Evolutionary conservation across 2,888 invertebrate species (phyloP).

Genomic region (Drosophila macrospina): DNA sequence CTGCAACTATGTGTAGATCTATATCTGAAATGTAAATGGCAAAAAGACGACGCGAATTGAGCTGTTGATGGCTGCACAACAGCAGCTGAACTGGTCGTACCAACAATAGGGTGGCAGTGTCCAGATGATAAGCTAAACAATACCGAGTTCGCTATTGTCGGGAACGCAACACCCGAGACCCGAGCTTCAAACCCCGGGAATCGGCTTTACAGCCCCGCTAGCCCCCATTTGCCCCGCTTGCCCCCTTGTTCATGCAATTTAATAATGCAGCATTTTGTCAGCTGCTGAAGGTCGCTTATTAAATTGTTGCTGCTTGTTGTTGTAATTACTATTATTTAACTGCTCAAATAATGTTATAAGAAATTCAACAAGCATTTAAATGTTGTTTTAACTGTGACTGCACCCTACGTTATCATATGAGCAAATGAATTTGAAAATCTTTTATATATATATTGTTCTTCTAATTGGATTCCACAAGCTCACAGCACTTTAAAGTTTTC

Average conservation of each 20-base stretch:
- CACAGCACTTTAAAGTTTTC: background rate
- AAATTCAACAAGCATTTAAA: slow-evolving; percentile 18
- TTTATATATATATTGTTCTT: background rate
- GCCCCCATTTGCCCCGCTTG: background rate
- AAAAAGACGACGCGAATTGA: background rate
- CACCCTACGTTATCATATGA: background rate
- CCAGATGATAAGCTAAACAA: slow-evolving; percentile 23
- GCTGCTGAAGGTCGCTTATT: slow-evolving; percentile 24
- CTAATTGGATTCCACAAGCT: background rate
- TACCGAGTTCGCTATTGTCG: slow-evolving; percentile 9
- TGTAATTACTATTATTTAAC: slow-evolving; percentile 30
- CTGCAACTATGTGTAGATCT: background rate
- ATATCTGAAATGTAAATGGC: background rate
- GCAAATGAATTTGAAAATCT: background rate
- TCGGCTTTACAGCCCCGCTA: too few relatives aligned
- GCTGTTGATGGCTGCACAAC: slow-evolving; percentile 18
- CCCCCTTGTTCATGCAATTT: background rate
- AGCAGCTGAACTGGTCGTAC: slow-evolving; percentile 18
- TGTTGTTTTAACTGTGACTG: slow-evolving; percentile 4
- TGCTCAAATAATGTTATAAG: slow-evolving; percentile 21
- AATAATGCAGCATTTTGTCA: slow-evolving; percentile 14
- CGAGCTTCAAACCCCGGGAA: slow-evolving; percentile 23
- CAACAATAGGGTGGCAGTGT: background rate
- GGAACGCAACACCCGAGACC: slow-evolving; percentile 10
- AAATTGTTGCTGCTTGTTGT: slow-evolving; percentile 16